Percentiles rank a stretch among this genome's conserved stretches.
Conservation (phyloP, 1,140 invertebrate species). For the Dendrolimus kikuchii region DNA sequence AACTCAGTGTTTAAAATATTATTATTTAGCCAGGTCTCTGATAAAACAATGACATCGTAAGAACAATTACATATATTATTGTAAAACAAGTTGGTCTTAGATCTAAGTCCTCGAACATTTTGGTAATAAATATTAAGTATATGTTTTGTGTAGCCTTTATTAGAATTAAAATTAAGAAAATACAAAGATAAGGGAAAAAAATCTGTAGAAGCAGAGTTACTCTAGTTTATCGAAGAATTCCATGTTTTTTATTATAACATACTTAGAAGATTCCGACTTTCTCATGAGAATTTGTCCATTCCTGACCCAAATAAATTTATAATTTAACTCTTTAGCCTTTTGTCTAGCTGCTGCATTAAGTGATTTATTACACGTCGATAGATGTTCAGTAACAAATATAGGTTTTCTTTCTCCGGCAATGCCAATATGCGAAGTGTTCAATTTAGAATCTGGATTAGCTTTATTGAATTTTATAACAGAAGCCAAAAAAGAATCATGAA, state of each 20-base stretch:
- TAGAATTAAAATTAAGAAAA: too few species aligned
- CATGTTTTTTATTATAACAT: too few species aligned
- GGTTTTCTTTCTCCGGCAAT: constrained; percentile 2
- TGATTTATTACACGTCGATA: constrained; percentile 14
- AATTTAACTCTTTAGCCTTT: too few species aligned
- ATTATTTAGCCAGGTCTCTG: too few species aligned
- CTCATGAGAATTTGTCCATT: too few species aligned
- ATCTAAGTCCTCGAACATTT: constrained; percentile 10
- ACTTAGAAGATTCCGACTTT: too few species aligned
- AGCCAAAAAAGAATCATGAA: constrained; percentile 16
- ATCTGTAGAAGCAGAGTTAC: not conserved
- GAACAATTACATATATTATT: too few species aligned
- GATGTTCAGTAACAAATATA: constrained; percentile 15
- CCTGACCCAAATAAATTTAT: too few species aligned
- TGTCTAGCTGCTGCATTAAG: constrained; percentile 17
- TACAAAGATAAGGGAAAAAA: too few species aligned
- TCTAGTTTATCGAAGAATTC: constrained; percentile 4
- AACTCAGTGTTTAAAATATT: too few species aligned
- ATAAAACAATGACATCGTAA: too few species aligned
- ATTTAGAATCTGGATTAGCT: constrained; percentile 14
- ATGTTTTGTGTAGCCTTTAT: not conserved
- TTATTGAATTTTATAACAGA: constrained; percentile 15
- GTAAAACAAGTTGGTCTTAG: too few species aligned
- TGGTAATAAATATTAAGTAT: constrained; percentile 14
- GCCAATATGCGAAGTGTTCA: constrained; percentile 15